Percentiles rank a stretch among this genome's conserved stretches.
Conservation (phyloP, 64 coral and sea anemone species). For the Dendrophyllia cribrosa region DNA sequence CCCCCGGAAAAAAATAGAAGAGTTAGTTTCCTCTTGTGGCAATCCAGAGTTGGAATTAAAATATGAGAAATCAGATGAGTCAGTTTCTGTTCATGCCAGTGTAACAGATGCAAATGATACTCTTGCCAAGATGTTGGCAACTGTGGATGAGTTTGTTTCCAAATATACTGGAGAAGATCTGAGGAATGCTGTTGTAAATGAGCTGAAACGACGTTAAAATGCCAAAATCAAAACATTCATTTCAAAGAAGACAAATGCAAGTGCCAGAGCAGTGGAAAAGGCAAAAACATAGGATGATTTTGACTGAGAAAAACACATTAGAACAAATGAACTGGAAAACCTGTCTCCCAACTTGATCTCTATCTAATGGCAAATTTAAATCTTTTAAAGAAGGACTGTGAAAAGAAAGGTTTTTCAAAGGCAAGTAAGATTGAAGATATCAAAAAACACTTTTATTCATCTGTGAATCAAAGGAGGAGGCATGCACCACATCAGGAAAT, state of each 20-base stretch:
- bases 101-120: conserved; percentile 60
- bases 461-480: conserved; percentile 12
- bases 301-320: conserved; percentile 64
- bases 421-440: conserved; percentile 44
- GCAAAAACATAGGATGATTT: conserved; percentile 61
- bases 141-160: conserved; percentile 36
- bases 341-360: conserved; percentile 64
- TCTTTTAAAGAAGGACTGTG: conserved; percentile 41
- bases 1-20: conserved; percentile 27
- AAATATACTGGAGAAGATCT: conserved; percentile 63
- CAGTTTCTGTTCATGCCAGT: conserved; percentile 19
- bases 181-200: conserved; percentile 44
- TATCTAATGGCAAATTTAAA: conserved; percentile 44
- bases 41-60: conserved; percentile 30
- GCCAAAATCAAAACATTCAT: conserved; percentile 50
- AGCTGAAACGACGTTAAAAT: conserved; percentile 52
- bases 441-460: conserved; percentile 62
- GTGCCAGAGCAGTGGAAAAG: conserved; percentile 56
- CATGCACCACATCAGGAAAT: conserved; percentile 27
- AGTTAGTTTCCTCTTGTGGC: conserved; percentile 22
- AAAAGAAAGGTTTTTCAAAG: conserved; percentile 63
- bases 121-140: conserved; percentile 49
- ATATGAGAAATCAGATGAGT: conserved; percentile 30
- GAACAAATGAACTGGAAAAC: conserved; percentile 42
- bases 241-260: conserved; percentile 63